Evolutionary conservation across 2,888 invertebrate genomes (phyloP).

Genomic region (Polydrusus tereticollis): DNA sequence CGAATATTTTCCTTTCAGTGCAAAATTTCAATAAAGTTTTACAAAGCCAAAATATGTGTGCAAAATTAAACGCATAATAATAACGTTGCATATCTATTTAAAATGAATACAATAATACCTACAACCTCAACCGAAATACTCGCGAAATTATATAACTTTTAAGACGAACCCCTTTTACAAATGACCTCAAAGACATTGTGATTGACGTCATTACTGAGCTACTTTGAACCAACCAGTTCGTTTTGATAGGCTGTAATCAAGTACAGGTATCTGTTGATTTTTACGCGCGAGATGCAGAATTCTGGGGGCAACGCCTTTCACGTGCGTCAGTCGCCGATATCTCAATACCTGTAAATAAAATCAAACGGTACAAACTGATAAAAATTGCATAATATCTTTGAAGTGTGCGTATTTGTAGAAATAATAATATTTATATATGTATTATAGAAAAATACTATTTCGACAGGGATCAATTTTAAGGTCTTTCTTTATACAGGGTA

Average conservation of each 20-base stretch:
- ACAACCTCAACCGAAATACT: not conserved
- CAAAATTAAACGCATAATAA: too few relatives aligned
- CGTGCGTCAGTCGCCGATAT: not conserved
- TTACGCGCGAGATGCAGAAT: not conserved
- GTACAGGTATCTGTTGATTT: not conserved
- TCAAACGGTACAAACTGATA: not conserved
- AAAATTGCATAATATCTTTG: not conserved
- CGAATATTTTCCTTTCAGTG: too few relatives aligned
- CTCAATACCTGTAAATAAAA: not conserved
- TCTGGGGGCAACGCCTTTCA: conserved; percentile 4
- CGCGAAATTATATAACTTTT: not conserved
- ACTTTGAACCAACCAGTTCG: conserved; percentile 18
- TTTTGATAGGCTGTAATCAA: conserved; percentile 4
- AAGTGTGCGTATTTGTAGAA: not conserved
- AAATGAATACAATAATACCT: too few relatives aligned
- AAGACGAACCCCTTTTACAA: not conserved
- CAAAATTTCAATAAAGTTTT: too few relatives aligned
- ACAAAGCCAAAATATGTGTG: too few relatives aligned
- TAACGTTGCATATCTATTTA: too few relatives aligned
- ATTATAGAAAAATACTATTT: too few relatives aligned
- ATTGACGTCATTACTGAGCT: conserved; percentile 32
- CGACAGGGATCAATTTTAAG: too few relatives aligned
- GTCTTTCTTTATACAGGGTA: too few relatives aligned
- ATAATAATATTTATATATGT: too few relatives aligned
- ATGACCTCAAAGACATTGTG: conserved; percentile 1